phyloP scores from a whole-genome alignment of 2,113 vertebrate species.

The Anolis carolinensis region DNA sequence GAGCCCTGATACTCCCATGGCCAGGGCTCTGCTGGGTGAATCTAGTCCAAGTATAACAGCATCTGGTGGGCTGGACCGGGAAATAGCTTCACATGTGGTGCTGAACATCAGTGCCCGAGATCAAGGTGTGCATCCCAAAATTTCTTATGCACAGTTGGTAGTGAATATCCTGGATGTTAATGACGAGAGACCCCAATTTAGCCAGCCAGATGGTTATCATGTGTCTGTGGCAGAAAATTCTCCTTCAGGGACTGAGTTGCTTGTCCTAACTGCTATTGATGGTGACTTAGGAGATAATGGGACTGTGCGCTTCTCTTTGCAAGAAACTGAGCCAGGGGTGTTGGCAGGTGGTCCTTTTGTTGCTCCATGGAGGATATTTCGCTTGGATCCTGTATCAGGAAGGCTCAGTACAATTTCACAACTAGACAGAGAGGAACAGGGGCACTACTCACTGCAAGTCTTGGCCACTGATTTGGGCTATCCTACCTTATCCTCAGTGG shows the following conservation, averaged over 20 bases:
- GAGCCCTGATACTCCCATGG: conserved; percentile 35
- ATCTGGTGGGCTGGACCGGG: conserved; percentile 81
- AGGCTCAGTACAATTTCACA: conserved; percentile 81
- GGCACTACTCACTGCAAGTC: conserved; percentile 82
- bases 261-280: conserved; percentile 85
- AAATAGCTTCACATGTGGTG: conserved; percentile 87
- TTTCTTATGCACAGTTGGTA: conserved; percentile 89
- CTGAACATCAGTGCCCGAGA: conserved; percentile 96
- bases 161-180: conserved; percentile 93
- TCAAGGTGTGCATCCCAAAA: conserved; percentile 93
- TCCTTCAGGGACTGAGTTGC: conserved; percentile 85
- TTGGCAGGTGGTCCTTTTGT: conserved; percentile 15
- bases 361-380: conserved; percentile 77
- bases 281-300: conserved; percentile 94
- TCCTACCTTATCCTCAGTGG: conserved; percentile 84
- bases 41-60: rapidly evolving
- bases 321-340: conserved; percentile 75
- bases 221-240: conserved; percentile 87
- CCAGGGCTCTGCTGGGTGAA: conserved; percentile 4
- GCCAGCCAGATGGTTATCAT: conserved; percentile 80
- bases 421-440: conserved; percentile 90
- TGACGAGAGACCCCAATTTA: conserved; percentile 89
- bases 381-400: conserved; percentile 85
- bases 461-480: conserved; percentile 87
- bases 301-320: conserved; percentile 88